phyloP scores from a whole-genome alignment of 2,888 invertebrate genomes.

The Euclidia mi region DNA sequence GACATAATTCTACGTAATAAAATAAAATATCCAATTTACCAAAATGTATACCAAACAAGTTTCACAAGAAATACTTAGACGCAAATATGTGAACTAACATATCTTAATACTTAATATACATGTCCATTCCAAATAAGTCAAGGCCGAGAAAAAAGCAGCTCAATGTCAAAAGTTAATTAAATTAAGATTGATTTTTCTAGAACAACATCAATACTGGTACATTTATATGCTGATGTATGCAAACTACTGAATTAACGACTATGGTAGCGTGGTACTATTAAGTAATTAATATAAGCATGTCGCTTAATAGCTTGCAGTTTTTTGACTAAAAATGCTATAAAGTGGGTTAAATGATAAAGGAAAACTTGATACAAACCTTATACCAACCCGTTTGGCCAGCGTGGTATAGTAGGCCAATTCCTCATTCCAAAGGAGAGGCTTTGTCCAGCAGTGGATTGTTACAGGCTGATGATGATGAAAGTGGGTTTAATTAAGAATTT shows the following conservation, averaged over 20 bases:
- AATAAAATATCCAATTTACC: background rate
- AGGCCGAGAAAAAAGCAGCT: background rate
- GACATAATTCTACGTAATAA: background rate
- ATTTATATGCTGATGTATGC: slow-evolving; percentile 10
- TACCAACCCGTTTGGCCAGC: no score
- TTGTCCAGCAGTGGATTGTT: no score
- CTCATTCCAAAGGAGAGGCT: no score
- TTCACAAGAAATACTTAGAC: background rate
- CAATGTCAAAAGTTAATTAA: slow-evolving; percentile 13
- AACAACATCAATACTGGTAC: background rate
- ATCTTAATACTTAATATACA: background rate
- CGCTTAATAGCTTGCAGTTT: background rate
- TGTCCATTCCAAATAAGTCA: slow-evolving; percentile 1
- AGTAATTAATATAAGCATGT: background rate
- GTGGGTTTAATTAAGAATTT: no score
- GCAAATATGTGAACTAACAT: slow-evolving; percentile 5
- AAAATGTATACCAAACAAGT: background rate
- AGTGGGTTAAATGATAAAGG: no score
- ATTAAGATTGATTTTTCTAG: slow-evolving; percentile 9
- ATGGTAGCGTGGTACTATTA: background rate
- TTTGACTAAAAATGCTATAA: no score
- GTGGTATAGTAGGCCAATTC: no score
- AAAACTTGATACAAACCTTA: no score
- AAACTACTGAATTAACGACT: slow-evolving; percentile 9
- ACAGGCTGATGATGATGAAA: no score